A percentile compares a stretch with the other conserved stretches of the same genome.
phyloP scores from a whole-genome alignment of 2,888 invertebrate genomes.

The Leptopilina myrica region DNA sequence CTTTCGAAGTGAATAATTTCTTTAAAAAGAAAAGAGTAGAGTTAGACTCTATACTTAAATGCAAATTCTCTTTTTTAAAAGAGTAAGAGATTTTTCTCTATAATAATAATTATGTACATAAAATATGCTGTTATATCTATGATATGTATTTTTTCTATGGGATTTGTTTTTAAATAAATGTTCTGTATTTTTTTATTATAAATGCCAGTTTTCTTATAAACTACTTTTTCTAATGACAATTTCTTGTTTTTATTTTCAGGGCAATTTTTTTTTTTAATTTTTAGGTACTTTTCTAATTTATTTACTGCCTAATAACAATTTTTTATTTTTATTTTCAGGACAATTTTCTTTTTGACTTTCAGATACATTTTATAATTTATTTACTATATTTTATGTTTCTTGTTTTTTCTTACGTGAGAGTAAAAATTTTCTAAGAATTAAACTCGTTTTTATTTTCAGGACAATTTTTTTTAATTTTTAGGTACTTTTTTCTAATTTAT shows the following conservation, averaged over 20 bases:
- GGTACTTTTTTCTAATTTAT: too few relatives aligned
- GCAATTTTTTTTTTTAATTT: not conserved
- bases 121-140: constrained; percentile 7
- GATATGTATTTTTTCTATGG: constrained; percentile 20
- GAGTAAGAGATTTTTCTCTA: constrained; percentile 3
- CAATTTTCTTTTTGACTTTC: too few relatives aligned
- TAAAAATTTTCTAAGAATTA: not conserved
- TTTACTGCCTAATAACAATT: too few relatives aligned
- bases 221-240: not conserved
- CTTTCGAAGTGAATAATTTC: not conserved
- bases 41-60: not conserved
- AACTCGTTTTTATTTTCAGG: not conserved
- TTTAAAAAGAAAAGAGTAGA: not conserved
- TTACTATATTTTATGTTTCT: too few relatives aligned
- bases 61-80: not conserved
- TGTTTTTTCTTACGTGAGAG: too few relatives aligned
- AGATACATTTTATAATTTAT: too few relatives aligned
- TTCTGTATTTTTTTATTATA: constrained; percentile 29
- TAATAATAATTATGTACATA: not conserved
- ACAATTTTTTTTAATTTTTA: too few relatives aligned
- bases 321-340: too few relatives aligned
- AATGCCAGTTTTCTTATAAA: not conserved
- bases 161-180: constrained; percentile 19
- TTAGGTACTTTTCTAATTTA: too few relatives aligned
- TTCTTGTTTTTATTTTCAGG: not conserved